These are phyloP conservation scores for Myodes glareolus DNA, from an alignment of 2,113 vertebrate genomes.

Conservation along the genomic window DNA sequence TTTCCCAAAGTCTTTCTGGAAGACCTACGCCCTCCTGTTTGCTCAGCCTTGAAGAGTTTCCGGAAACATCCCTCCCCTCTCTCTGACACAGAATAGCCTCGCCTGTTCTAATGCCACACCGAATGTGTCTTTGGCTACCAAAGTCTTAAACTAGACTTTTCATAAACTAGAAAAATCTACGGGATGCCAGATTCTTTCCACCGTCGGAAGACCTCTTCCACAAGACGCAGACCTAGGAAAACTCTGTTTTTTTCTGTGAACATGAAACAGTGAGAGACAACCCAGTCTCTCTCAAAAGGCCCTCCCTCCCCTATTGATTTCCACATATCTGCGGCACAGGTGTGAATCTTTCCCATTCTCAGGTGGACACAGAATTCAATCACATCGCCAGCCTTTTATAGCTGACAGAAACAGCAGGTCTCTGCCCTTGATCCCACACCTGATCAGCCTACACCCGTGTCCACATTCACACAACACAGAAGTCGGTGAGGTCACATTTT, in stretches of 20 bases:
- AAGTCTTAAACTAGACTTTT: not conserved
- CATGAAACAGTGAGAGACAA: not conserved
- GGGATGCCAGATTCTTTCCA: not conserved
- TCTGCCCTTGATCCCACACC: not conserved
- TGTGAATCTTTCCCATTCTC: not conserved
- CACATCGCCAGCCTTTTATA: not conserved
- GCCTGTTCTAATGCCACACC: not conserved
- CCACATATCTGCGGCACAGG: not conserved
- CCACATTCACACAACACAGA: too few relatives aligned
- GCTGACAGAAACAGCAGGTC: not conserved
- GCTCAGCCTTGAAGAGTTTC: not conserved
- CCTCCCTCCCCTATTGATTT: not conserved
- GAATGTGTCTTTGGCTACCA: not conserved
- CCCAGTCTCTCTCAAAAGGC: not conserved
- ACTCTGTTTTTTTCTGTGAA: conserved; percentile 2
- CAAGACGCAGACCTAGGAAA: not conserved
- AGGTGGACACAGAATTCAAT: not conserved
- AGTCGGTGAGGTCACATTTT: not conserved
- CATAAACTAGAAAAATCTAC: not conserved
- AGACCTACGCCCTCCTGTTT: not conserved
- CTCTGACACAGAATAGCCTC: not conserved
- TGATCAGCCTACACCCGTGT: not conserved
- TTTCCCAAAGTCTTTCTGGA: not conserved
- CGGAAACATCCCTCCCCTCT: not conserved
- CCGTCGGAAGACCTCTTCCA: not conserved